Percentiles rank a stretch among this genome's conserved stretches.
These are phyloP conservation scores for Drosophila rufa DNA, from an alignment of 1,140 invertebrate genomes.

Conservation along the genomic window DNA sequence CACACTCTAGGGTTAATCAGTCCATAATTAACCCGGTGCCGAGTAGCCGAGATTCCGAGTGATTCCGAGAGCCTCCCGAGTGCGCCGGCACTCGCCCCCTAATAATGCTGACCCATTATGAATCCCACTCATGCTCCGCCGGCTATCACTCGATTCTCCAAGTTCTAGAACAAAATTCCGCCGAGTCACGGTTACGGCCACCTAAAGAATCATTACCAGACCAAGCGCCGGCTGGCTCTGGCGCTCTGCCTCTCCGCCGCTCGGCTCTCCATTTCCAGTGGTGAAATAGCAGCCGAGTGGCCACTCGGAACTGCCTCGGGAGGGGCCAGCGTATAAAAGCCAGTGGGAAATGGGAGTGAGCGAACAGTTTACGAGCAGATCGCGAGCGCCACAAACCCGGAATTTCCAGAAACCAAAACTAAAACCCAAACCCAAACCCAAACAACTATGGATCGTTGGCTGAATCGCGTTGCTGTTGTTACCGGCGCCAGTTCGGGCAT, in stretches of 20 bases:
- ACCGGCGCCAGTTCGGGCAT: conserved; percentile 87
- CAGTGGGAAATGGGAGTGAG: neutral
- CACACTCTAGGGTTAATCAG: neutral
- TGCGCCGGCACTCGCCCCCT: neutral
- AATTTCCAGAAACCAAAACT: neutral
- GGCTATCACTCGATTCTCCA: neutral
- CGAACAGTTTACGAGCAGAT: conserved; percentile 19
- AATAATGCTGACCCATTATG: neutral
- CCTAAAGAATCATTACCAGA: neutral
- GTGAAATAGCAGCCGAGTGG: conserved; percentile 9
- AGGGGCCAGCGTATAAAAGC: conserved; percentile 9
- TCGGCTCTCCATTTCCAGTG: neutral
- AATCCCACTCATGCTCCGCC: conserved; percentile 4
- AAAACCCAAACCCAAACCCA: neutral
- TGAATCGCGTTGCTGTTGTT: conserved; percentile 74
- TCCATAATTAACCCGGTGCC: conserved; percentile 4
- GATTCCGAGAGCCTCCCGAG: neutral
- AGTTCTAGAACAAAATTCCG: conserved; percentile 12
- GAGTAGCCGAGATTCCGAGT: neutral
- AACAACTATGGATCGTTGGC: conserved; percentile 72
- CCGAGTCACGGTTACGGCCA: conserved; percentile 29
- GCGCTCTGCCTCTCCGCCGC: too few species aligned
- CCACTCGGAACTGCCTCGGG: neutral
- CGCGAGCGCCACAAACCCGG: neutral
- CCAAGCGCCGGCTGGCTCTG: neutral